Conservation (phyloP, 2,797 vertebrate genomes). For the Parotocinclus haroldoi region DNA sequence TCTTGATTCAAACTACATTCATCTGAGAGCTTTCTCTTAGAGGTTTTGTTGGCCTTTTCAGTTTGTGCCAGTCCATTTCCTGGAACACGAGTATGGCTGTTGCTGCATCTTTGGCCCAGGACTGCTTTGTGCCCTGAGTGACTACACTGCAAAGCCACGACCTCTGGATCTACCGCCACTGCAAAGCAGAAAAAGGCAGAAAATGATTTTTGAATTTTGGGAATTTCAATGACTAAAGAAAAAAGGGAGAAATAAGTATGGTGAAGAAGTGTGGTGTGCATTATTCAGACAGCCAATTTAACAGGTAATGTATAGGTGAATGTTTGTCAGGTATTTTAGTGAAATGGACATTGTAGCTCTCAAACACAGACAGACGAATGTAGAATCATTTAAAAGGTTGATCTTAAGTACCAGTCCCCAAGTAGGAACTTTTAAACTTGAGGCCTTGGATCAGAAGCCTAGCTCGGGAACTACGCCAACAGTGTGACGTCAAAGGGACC, state of each 20-base stretch:
- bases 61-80: slow-evolving; percentile 59
- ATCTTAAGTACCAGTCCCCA: slow-evolving; percentile 66
- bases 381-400: slow-evolving; percentile 66
- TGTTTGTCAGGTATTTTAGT: too few species aligned
- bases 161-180: slow-evolving; percentile 50
- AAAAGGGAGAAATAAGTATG: slow-evolving; percentile 1
- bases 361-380: slow-evolving; percentile 21
- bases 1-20: slow-evolving; percentile 57
- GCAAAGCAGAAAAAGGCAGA: slow-evolving; percentile 26
- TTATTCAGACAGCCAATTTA: slow-evolving; percentile 66
- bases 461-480: slow-evolving; percentile 58
- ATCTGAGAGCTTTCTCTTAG: slow-evolving; percentile 81
- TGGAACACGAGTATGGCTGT: slow-evolving; percentile 63
- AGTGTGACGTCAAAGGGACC: slow-evolving; percentile 65
- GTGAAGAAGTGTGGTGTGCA: slow-evolving; percentile 21
- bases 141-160: slow-evolving; percentile 40
- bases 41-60: slow-evolving; percentile 66
- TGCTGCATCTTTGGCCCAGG: slow-evolving; percentile 70
- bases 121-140: slow-evolving; percentile 54
- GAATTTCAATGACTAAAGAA: background rate
- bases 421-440: slow-evolving; percentile 51
- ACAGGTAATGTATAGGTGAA: slow-evolving; percentile 37
- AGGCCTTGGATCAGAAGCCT: slow-evolving; percentile 55
- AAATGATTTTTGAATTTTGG: background rate
- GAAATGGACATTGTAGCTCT: too few species aligned